Percentiles rank a stretch among this genome's conserved stretches.
Evolutionary conservation across 1,140 invertebrate species (phyloP).

Genomic region (Zaprionus davidi): DNA sequence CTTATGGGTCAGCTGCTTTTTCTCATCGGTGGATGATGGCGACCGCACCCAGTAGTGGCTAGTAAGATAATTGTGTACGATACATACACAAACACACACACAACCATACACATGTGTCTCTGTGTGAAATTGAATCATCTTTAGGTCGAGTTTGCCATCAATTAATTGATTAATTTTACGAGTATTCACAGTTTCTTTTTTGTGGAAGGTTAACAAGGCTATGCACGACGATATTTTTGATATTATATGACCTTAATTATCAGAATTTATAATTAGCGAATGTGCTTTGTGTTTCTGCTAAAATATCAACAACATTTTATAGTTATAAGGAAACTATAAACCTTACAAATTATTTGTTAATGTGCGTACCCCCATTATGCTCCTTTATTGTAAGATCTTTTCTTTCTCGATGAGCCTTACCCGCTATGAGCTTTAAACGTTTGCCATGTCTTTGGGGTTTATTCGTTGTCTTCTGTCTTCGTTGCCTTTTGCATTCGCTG

Average conservation of each 20-base stretch:
- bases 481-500: slow-evolving; percentile 23
- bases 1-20: slow-evolving; percentile 20
- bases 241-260: background rate
- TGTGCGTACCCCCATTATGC: background rate
- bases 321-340: background rate
- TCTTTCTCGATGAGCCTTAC: background rate
- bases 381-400: background rate
- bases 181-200: slow-evolving; percentile 8
- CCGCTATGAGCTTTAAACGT: background rate
- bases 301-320: background rate
- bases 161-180: slow-evolving; percentile 38
- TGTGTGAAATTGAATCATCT: slow-evolving; percentile 19
- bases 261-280: background rate
- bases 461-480: slow-evolving; percentile 9
- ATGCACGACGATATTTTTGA: background rate
- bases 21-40: slow-evolving; percentile 1
- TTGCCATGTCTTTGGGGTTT: slow-evolving; percentile 18
- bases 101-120: background rate
- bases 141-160: slow-evolving; percentile 6
- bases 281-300: background rate
- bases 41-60: background rate
- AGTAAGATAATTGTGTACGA: slow-evolving; percentile 6
- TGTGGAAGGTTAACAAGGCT: background rate
- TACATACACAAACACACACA: background rate
- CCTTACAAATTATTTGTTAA: background rate